Evolutionary conservation across 2,888 invertebrate species (phyloP), one percentile per base, ranked within the genome.

Genomic region (Pseudoips prasinana): DNA sequence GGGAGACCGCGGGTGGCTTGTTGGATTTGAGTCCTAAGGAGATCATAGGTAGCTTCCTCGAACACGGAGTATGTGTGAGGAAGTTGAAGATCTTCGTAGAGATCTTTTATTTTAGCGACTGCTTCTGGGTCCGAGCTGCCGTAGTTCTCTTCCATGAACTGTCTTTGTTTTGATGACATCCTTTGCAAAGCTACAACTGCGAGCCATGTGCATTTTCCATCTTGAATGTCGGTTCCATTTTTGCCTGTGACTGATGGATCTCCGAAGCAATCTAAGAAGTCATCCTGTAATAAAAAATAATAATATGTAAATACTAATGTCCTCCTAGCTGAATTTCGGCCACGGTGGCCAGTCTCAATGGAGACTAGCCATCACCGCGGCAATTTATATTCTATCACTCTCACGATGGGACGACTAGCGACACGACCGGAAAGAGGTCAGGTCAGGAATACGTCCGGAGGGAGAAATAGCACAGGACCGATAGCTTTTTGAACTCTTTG

Each of bases 121-220:
- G 94, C 92, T 38, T 91, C 91, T 0, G 90, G 85, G 47, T 95
- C 93, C 30, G 89, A 73, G 25, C 86, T 82, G 7, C 96, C 96
- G 64, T 96, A 97, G 72, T 94, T 92, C 41, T 95, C 92, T 64
- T 93, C 90, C 88, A 96, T 91, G 14, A 95, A 86, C 62, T 92
- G 90, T 47, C 90, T 91, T 65, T 97, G 96, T 2, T 91, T 84
- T 0, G 92, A 89, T 25, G 91, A 91, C 0, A 94, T 95, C 33
- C 94, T 90, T 73, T 96, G 94, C 42, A 98, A 85, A 6, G 98
- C 98, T 1, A 95, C 94, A 1, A 98, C 96, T 1, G 96, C 93
- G 18, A 98, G 85, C 99, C 99, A 99, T 0, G 97, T 93, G 80
- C 98, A 99, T 84, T 98, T 99, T 18, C 98, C 98, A 57, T 98